phyloP scores from a whole-genome alignment of 2,888 invertebrate genomes.

The Pogonocherus hispidulus region DNA sequence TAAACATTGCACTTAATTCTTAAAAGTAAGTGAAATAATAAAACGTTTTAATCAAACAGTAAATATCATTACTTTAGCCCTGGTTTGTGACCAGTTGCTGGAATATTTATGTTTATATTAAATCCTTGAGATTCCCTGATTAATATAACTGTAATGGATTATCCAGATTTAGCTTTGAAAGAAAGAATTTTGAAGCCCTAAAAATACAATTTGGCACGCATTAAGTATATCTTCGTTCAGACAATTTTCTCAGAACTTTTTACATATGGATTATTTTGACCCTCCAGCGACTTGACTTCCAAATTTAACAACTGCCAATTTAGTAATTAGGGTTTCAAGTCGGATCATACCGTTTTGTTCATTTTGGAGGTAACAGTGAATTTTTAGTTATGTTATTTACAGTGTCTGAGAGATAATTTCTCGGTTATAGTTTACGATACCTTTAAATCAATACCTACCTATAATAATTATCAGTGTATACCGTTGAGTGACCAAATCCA shows the following conservation, averaged over 20 bases:
- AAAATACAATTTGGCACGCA: background rate
- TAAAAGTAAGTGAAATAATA: too few species aligned
- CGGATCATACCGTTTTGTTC: background rate
- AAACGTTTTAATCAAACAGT: too few species aligned
- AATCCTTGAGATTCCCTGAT: too few species aligned
- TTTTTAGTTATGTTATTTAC: background rate
- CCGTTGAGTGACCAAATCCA: too few species aligned
- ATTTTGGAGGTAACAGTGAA: background rate
- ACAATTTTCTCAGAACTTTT: background rate
- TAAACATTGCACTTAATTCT: too few species aligned
- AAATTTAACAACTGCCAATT: background rate
- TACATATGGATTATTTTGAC: background rate
- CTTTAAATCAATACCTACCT: too few species aligned
- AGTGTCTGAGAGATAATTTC: background rate
- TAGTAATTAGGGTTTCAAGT: background rate
- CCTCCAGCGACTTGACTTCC: background rate
- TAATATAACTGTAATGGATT: background rate
- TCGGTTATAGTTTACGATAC: too few species aligned
- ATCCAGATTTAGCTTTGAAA: background rate
- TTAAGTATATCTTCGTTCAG: background rate
- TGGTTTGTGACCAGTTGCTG: too few species aligned
- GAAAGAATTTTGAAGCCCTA: background rate
- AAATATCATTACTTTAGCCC: too few species aligned
- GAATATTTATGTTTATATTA: too few species aligned
- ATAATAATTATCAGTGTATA: too few species aligned